phyloP scores from a whole-genome alignment of 2,888 invertebrate species.

The Portevinia maculata region DNA sequence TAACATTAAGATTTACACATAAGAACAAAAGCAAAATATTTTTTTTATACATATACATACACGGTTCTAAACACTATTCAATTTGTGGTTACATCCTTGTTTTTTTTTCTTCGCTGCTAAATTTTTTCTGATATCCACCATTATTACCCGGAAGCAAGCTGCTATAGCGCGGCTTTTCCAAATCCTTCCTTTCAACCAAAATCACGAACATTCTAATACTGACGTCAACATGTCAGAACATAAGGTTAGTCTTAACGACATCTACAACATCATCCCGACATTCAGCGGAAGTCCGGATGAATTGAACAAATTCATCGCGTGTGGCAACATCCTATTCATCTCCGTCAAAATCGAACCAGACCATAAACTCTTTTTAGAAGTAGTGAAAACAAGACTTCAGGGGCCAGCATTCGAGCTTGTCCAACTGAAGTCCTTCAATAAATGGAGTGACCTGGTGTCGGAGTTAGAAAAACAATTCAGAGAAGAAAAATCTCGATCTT shows the following conservation, averaged over 20 bases:
- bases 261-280: conserved; percentile 9
- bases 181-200: neutral
- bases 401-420: conserved; percentile 18
- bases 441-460: conserved; percentile 5
- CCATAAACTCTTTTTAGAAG: conserved; percentile 7
- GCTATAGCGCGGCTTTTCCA: conserved; percentile 1
- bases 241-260: conserved; percentile 6
- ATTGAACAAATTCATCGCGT: conserved; percentile 17
- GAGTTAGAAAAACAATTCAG: conserved; percentile 14
- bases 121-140: neutral
- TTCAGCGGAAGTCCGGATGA: conserved; percentile 12
- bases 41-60: no score
- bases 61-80: no score
- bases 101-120: no score
- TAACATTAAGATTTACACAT: no score
- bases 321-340: conserved; percentile 6
- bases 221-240: conserved; percentile 4
- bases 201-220: neutral
- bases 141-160: conserved; percentile 2
- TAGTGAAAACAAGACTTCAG: conserved; percentile 17
- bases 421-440: neutral
- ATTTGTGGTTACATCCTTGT: no score
- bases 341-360: conserved; percentile 1
- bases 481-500: conserved; percentile 10
- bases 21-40: no score